Evolutionary conservation across 2,888 invertebrate species (phyloP).

Genomic region (Synanthedon formicaeformis): DNA sequence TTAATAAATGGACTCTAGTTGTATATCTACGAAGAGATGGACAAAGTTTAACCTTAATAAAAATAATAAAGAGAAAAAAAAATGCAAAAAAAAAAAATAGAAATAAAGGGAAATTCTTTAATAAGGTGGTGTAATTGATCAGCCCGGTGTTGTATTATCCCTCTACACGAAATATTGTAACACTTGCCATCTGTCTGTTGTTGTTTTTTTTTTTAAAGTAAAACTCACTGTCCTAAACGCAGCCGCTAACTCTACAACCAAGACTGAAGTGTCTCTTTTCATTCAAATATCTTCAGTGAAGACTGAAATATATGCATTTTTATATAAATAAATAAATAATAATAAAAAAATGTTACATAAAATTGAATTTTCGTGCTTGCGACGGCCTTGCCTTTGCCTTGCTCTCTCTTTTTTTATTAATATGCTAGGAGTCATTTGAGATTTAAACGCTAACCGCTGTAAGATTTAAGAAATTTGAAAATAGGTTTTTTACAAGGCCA

Average conservation of each 20-base stretch:
- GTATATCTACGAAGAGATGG: constrained; percentile 48
- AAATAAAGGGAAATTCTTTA: constrained; percentile 67
- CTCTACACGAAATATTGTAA: constrained; percentile 35
- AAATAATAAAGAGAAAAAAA: constrained; percentile 69
- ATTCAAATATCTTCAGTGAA: constrained; percentile 31
- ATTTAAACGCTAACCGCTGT: no score
- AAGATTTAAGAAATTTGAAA: no score
- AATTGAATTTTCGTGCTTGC: constrained; percentile 12
- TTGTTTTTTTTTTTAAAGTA: no score
- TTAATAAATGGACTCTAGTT: constrained; percentile 40
- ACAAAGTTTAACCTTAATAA: constrained; percentile 64
- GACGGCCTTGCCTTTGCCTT: constrained; percentile 42
- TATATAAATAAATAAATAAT: constrained; percentile 7
- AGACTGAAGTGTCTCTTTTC: constrained; percentile 30
- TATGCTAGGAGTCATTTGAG: no score
- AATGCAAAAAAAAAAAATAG: constrained; percentile 58
- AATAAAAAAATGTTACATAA: no score
- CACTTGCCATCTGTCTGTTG: constrained; percentile 49
- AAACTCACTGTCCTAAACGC: no score
- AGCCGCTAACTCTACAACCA: constrained; percentile 27
- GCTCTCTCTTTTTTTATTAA: constrained; percentile 33
- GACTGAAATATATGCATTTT: constrained; percentile 55
- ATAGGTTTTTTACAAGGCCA: no score
- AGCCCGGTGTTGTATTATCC: constrained; percentile 38
- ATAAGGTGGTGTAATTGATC: constrained; percentile 65